Conservation (phyloP, 2,113 vertebrate species). For the Montifringilla adamsi region DNA sequence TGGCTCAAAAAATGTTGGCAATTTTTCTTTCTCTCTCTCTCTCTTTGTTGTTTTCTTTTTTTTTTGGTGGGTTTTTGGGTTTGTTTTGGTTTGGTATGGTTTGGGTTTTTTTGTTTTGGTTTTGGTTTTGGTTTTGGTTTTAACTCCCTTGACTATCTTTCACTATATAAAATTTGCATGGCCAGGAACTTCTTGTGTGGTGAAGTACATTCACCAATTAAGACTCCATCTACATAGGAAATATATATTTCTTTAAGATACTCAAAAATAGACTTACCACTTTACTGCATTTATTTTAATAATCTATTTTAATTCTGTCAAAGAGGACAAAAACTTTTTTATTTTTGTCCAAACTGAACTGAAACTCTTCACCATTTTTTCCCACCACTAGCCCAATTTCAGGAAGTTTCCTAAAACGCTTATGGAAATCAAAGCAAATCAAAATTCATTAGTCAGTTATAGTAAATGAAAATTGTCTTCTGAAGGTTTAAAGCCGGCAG, state of each 20-base stretch:
- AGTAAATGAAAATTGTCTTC: neutral
- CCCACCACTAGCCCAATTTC: neutral
- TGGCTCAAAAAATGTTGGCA: neutral
- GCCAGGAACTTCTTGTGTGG: neutral
- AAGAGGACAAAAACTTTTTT: neutral
- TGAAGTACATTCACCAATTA: neutral
- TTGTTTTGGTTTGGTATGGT: too few species aligned
- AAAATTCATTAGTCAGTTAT: neutral
- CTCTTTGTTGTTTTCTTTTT: too few species aligned
- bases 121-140: too few species aligned
- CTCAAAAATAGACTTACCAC: neutral
- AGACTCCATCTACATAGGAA: neutral
- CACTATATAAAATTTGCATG: neutral
- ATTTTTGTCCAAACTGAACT: neutral
- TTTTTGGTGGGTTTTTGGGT: too few species aligned
- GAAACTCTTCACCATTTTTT: neutral
- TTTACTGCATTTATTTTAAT: neutral
- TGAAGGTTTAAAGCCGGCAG: neutral
- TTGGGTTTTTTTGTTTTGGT: too few species aligned
- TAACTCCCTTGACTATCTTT: neutral
- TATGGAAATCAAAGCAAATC: neutral
- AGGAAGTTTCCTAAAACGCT: neutral
- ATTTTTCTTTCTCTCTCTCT: neutral
- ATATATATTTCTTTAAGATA: neutral
- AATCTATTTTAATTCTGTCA: neutral